A percentile compares a stretch with the other conserved stretches of the same genome.
Conservation (phyloP, 2,888 invertebrate genomes). For the Neoscelio sp. region DNA sequence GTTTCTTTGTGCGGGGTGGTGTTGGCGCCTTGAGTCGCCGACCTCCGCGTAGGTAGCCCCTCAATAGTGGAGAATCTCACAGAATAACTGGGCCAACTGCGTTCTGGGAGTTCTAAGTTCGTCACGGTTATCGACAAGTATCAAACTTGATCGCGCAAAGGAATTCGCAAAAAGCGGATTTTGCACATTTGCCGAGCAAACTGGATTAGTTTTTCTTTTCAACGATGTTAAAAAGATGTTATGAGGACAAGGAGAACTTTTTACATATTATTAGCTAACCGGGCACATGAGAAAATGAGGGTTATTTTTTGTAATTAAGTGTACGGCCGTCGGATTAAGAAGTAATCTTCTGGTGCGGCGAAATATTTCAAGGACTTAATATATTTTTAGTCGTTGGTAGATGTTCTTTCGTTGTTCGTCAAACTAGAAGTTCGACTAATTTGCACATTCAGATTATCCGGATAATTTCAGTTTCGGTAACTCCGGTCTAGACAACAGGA, state of each 20-base stretch:
- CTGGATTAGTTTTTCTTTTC: slow-evolving; percentile 49
- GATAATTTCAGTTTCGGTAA: slow-evolving; percentile 54
- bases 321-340: slow-evolving; percentile 47
- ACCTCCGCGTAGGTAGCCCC: slow-evolving; percentile 49
- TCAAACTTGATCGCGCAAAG: slow-evolving; percentile 14
- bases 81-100: slow-evolving; percentile 53
- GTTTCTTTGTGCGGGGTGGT: no score
- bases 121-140: slow-evolving; percentile 34
- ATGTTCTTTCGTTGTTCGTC: slow-evolving; percentile 57
- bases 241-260: slow-evolving; percentile 33
- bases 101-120: slow-evolving; percentile 63
- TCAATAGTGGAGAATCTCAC: slow-evolving; percentile 60
- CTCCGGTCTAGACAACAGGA: slow-evolving; percentile 24
- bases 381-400: slow-evolving; percentile 50
- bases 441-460: slow-evolving; percentile 61
- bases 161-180: slow-evolving; percentile 51
- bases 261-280: slow-evolving; percentile 1
- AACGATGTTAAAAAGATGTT: slow-evolving; percentile 15
- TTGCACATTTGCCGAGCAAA: slow-evolving; percentile 33
- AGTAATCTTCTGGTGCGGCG: slow-evolving; percentile 45
- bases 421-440: slow-evolving; percentile 54
- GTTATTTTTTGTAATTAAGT: slow-evolving; percentile 41
- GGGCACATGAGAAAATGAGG: no score
- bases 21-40: slow-evolving; percentile 41
- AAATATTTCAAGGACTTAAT: slow-evolving; percentile 51